Conservation (phyloP, 2,797 vertebrate species). For the Eulemur albifrons region DNA sequence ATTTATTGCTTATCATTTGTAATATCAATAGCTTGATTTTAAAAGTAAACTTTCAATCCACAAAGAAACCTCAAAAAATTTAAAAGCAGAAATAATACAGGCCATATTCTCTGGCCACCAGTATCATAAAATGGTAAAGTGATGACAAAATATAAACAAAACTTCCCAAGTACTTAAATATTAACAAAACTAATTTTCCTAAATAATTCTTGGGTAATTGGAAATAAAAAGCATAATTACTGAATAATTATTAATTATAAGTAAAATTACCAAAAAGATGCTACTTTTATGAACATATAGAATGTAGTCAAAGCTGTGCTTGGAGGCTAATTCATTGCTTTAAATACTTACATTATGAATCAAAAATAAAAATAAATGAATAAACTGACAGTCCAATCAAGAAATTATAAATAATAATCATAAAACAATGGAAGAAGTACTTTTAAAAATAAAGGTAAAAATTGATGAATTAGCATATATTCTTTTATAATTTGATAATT, state of each 20-base stretch:
- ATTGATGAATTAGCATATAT: neutral
- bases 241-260: conserved; percentile 27
- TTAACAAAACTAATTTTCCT: neutral
- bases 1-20: neutral
- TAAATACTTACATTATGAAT: neutral
- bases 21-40: conserved; percentile 23
- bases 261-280: conserved; percentile 23
- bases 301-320: conserved; percentile 12
- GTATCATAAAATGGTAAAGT: neutral
- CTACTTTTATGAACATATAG: neutral
- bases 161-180: neutral
- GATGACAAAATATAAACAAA: conserved; percentile 17
- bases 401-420: conserved; percentile 18
- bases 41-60: conserved; percentile 8
- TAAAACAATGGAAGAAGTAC: neutral
- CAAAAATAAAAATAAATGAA: conserved; percentile 48
- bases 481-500: conserved; percentile 49
- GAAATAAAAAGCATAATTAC: conserved; percentile 14
- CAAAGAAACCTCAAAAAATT: conserved; percentile 19
- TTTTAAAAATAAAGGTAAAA: neutral
- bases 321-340: neutral
- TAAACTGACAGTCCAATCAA: neutral
- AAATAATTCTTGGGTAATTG: neutral
- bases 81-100: conserved; percentile 27
- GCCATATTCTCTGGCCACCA: neutral